phyloP scores from a whole-genome alignment of 2,888 invertebrate species.

The Limulus polyphemus region DNA sequence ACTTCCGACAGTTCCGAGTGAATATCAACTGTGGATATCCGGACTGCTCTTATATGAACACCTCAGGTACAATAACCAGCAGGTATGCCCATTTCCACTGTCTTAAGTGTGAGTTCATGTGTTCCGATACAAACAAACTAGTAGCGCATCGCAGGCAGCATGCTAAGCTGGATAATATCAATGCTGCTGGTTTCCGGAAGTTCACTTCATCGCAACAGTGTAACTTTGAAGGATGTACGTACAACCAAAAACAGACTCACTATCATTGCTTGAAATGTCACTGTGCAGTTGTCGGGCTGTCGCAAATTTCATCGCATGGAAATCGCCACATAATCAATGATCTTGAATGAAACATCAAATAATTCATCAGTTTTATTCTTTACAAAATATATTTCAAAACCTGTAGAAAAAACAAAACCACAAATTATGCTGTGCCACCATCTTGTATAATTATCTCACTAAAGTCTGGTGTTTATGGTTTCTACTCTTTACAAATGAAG shows the following conservation, averaged over 20 bases:
- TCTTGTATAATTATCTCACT: too few species aligned
- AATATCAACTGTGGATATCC: slow-evolving; percentile 73
- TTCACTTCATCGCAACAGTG: slow-evolving; percentile 52
- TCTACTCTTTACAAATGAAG: too few species aligned
- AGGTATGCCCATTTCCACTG: slow-evolving; percentile 95
- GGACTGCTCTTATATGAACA: slow-evolving; percentile 57
- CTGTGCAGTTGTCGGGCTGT: slow-evolving; percentile 78
- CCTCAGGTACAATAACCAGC: slow-evolving; percentile 48
- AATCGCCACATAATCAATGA: slow-evolving; percentile 59
- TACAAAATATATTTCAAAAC: too few species aligned
- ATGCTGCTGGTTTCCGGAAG: slow-evolving; percentile 86
- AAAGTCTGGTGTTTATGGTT: too few species aligned
- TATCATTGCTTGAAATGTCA: slow-evolving; percentile 89
- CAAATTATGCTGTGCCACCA: too few species aligned
- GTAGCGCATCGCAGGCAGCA: slow-evolving; percentile 79
- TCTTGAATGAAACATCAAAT: too few species aligned
- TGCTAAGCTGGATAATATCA: slow-evolving; percentile 81
- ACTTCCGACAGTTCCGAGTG: slow-evolving; percentile 83
- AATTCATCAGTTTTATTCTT: too few species aligned
- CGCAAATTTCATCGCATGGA: slow-evolving; percentile 88
- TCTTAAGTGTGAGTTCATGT: slow-evolving; percentile 84
- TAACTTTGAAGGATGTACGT: slow-evolving; percentile 52
- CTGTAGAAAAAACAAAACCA: too few species aligned
- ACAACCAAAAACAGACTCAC: slow-evolving; percentile 86
- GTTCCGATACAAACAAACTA: slow-evolving; percentile 88